Base-by-base conservation (phyloP, 2,113 vertebrate species). In the Sprattus sprattus region DNA sequence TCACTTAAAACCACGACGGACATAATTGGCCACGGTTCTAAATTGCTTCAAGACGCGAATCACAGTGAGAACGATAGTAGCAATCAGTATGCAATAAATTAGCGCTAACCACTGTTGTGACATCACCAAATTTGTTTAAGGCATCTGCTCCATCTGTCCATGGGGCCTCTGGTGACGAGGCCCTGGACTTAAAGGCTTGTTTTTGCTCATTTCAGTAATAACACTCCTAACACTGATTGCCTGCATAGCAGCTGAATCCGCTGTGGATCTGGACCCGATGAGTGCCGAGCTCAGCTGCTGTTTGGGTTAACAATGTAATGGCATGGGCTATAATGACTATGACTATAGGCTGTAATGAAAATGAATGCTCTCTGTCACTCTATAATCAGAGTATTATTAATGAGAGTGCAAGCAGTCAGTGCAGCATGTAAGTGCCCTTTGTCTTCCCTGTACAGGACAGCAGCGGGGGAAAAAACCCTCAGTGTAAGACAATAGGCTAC, bases 71-170 rank as follows among this genome's bases (percentile, higher is more conserved):
- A 60, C 46, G 52, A 83, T 83, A 64, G 60, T 80, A 46, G 83
- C 57, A 28, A 83, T 86, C 45, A 86, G 32, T 6, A 57, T 67
- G 81, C 82, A 81, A 64, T 64, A 45, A 28, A 71, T 67, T 78
- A 50, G 28, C 1, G 39, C 67, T 45, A 82, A 84, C 86, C 64
- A 7, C 64, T 25, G 49, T 87, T 60, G 32, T 81, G 25, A 82
- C 81, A 83, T 83, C 25, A 25, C 64, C 64, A 71, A 71, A 71
- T 28, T 71, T 28, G 64, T 28, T 71, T 11, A 32, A 32, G 64
- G n/a, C 25, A 71, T 71, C 64, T 25, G 64, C 64, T 32, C n/a
- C n/a, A n/a, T n/a, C 28, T 2, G 64, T 71, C 64, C 64, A 71
- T 25, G 64, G 64, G 64, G 64, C 11, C 60, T 64, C 60, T 64